Conservation (phyloP, 2,888 invertebrate genomes). For the Nomada flava region DNA sequence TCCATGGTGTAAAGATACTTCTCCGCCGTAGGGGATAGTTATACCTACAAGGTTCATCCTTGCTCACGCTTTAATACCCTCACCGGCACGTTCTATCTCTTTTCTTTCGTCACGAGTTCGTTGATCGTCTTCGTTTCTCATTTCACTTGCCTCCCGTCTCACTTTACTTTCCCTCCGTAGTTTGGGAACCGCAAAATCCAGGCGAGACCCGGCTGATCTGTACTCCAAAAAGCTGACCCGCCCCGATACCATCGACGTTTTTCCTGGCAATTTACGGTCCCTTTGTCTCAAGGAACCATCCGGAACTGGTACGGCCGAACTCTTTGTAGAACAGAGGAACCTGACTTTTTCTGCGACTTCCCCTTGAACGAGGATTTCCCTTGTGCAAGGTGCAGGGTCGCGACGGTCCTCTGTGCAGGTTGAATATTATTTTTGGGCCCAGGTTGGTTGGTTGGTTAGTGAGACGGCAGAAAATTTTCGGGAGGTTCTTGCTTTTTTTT, state of each 20-base stretch:
- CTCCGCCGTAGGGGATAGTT: not conserved
- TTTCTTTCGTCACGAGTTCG: not conserved
- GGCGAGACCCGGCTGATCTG: constrained; percentile 40
- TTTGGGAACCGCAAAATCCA: constrained; percentile 39
- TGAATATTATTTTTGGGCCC: too few species aligned
- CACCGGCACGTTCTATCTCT: not conserved
- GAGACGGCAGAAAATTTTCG: too few species aligned
- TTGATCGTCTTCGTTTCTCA: constrained; percentile 8
- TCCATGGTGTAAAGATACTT: constrained; percentile 27
- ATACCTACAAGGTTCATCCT: not conserved
- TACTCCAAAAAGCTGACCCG: constrained; percentile 34
- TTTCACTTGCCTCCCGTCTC: constrained; percentile 3
- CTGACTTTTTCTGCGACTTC: not conserved
- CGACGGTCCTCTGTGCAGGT: too few species aligned
- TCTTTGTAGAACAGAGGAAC: not conserved
- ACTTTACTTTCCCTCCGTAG: constrained; percentile 13
- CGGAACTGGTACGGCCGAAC: constrained; percentile 31
- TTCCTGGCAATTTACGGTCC: constrained; percentile 70
- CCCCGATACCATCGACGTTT: constrained; percentile 68
- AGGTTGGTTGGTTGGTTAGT: too few species aligned
- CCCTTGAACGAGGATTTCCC: not conserved
- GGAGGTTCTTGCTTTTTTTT: too few species aligned
- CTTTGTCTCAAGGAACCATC: constrained; percentile 72
- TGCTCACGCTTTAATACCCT: constrained; percentile 3
- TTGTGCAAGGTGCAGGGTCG: too few species aligned